Conservation (phyloP, 2,888 invertebrate species). For the Drosophila ustulata region DNA sequence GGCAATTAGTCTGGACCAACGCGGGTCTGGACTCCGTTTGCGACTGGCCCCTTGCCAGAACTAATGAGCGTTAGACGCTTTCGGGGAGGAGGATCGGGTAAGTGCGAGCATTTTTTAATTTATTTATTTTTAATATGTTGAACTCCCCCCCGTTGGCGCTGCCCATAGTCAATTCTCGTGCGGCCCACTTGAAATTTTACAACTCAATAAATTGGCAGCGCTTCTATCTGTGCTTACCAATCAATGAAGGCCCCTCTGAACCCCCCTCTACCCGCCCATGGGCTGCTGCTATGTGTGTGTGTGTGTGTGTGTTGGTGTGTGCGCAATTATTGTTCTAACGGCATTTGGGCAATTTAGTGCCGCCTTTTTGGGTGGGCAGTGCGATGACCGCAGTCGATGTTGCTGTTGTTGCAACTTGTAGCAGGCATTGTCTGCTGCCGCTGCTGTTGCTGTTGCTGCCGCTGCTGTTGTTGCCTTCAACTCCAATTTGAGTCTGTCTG, state of each 20-base stretch:
- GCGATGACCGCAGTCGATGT: conserved; percentile 66
- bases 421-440: conserved; percentile 62
- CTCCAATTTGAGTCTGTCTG: conserved; percentile 68
- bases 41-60: conserved; percentile 2
- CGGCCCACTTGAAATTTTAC: conserved; percentile 65
- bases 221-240: conserved; percentile 60
- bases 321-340: conserved; percentile 31
- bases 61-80: conserved; percentile 48
- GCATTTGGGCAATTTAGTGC: conserved; percentile 45
- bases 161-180: conserved; percentile 6
- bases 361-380: conserved; percentile 69
- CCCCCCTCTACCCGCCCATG: conserved; percentile 4
- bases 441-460: conserved; percentile 19
- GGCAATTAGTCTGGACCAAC: conserved; percentile 65
- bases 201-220: conserved; percentile 76
- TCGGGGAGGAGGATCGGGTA: neutral
- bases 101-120: conserved; percentile 53
- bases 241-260: conserved; percentile 44
- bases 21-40: conserved; percentile 2
- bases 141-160: neutral
- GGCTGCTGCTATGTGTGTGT: conserved; percentile 18
- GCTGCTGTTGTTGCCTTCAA: conserved; percentile 24
- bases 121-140: conserved; percentile 77
- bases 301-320: conserved; percentile 24
- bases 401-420: conserved; percentile 38